Base-by-base conservation (phyloP, 2,888 invertebrate species). In the Catocala sponsa region DNA sequence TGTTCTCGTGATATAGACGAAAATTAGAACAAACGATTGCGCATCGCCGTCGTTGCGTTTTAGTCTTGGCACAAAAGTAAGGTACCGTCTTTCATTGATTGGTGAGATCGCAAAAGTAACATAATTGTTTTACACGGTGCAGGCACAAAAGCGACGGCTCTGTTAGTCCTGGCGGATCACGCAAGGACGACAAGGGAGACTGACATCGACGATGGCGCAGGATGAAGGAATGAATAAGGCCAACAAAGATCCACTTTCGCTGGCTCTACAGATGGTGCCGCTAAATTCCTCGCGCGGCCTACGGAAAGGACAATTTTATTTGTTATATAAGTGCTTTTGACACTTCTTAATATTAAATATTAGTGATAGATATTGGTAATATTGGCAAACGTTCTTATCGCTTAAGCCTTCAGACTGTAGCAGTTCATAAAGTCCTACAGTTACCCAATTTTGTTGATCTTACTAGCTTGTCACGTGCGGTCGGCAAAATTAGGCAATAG, bases 231-330 rank as follows among this genome's bases (percentile, higher is more conserved):
- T 85, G 86, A 86, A 59, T 50, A 12, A 32, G 11, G 65, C 59
- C 58, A 10, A 73, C 65, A 58, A 79, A 77, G 71, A 70, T 74
- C 67, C 73, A 64, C 57, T 64, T 76, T 35, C 65, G 63, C 55
- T 80, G 84, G 83, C 67, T 84, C 68, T 84, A 79, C 50, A 73
- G 62, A 72, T 85, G 85, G 85, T 82, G 85, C 78, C 74, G 66
- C 76, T 81, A 79, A 76, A 72, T 77, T 75, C 72, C 75, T 63
- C 63, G 58, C 53, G 55, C 32, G 4, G 33, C 50, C 47, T 7
- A n/a, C 4, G 48, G 52, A 53, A 42, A n/a, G 41, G 13, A 33
- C 12, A 10, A 38, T 46, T 32, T 50, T 52, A 25, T 7, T 12
- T 38, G 9, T 55, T 48, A 2, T 13, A 35, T 46, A 15, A 63